Percentiles rank a stretch among this genome's conserved stretches.
Evolutionary conservation across 1,140 invertebrate genomes (phyloP).

Genomic region (Drosophila arawakana): DNA sequence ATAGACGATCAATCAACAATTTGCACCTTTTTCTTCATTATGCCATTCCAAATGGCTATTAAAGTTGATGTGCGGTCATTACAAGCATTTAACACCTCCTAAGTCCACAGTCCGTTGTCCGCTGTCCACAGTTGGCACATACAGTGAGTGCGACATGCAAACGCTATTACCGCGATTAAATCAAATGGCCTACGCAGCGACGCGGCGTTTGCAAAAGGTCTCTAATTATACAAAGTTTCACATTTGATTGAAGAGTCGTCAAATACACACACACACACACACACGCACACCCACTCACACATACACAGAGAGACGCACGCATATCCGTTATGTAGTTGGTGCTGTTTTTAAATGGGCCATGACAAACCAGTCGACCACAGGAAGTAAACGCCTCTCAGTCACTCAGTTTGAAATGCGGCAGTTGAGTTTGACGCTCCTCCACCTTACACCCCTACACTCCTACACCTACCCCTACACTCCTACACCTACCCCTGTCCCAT

Average conservation of each 20-base stretch:
- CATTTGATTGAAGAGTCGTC: slow-evolving; percentile 73
- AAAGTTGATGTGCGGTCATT: slow-evolving; percentile 72
- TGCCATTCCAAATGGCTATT: slow-evolving; percentile 55
- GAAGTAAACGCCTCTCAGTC: slow-evolving; percentile 60
- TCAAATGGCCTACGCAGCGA: slow-evolving; percentile 55
- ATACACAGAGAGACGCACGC: slow-evolving; percentile 15
- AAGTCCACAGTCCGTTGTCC: slow-evolving; percentile 17
- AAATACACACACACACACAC: slow-evolving; percentile 1
- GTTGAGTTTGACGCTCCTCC: slow-evolving; percentile 23
- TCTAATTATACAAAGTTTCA: slow-evolving; percentile 77
- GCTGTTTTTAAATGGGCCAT: slow-evolving; percentile 67
- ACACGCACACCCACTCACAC: slow-evolving; percentile 6
- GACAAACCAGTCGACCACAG: slow-evolving; percentile 71
- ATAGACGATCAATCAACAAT: slow-evolving; percentile 66
- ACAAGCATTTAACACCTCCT: slow-evolving; percentile 76
- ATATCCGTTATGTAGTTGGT: slow-evolving; percentile 46
- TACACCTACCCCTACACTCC: background rate
- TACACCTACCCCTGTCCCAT: background rate
- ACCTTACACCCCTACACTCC: too few species aligned
- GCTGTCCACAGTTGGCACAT: too few species aligned
- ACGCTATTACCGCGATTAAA: slow-evolving; percentile 80
- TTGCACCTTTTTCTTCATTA: slow-evolving; percentile 61
- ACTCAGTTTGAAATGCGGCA: slow-evolving; percentile 25
- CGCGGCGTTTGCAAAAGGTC: slow-evolving; percentile 31
- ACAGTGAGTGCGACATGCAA: slow-evolving; percentile 63